Percentiles rank a stretch among this genome's conserved stretches.
phyloP scores from a whole-genome alignment of 64 coral and sea anemone genomes.

The Montipora foliosa region DNA sequence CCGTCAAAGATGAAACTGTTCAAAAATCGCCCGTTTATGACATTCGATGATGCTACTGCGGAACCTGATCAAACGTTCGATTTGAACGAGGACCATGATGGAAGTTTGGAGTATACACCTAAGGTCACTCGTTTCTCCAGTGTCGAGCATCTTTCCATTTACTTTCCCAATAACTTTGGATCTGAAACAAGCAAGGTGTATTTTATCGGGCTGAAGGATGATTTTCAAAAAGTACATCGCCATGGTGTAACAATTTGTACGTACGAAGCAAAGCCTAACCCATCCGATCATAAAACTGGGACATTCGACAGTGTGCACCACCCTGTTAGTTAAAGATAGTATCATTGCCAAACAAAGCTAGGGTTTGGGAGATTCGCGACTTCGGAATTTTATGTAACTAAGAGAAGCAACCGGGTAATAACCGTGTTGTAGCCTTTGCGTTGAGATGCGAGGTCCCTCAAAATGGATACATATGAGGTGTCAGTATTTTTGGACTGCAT shows the following conservation, averaged over 20 bases:
- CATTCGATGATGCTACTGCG: conserved; percentile 88
- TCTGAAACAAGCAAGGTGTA: conserved; percentile 91
- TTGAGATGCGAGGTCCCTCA: no score
- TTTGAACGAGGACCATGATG: conserved; percentile 85
- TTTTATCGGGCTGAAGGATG: conserved; percentile 94
- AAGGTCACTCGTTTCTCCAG: conserved; percentile 95
- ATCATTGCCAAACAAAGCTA: no score
- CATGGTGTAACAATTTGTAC: conserved; percentile 98
- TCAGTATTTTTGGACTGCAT: no score
- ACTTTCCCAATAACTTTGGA: conserved; percentile 96
- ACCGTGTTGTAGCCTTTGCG: no score
- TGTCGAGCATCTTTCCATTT: conserved; percentile 92
- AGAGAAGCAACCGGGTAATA: no score
- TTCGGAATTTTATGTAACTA: no score
- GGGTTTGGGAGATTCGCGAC: no score
- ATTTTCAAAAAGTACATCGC: conserved; percentile 87
- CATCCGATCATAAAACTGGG: conserved; percentile 93
- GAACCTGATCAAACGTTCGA: conserved; percentile 96
- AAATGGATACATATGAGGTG: no score
- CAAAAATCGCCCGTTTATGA: conserved; percentile 96
- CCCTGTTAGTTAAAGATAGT: conserved; percentile 47
- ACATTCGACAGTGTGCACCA: conserved; percentile 89
- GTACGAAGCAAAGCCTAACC: conserved; percentile 96
- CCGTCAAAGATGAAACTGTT: conserved; percentile 94
- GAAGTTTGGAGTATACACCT: conserved; percentile 88